Base-by-base conservation (phyloP, 2,113 vertebrate species). In the Falco punctatus region DNA sequence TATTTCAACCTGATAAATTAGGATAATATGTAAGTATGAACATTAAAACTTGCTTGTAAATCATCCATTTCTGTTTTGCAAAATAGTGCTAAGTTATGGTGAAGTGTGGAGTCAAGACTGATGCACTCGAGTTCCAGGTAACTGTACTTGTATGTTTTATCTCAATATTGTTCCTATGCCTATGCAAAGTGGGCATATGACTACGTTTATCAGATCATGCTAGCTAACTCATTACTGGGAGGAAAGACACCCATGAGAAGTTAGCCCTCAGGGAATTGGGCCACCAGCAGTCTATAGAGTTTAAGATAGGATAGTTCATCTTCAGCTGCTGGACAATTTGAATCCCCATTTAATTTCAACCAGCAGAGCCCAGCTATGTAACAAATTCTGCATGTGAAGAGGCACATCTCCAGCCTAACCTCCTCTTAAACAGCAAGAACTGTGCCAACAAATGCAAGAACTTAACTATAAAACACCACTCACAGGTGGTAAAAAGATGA, bases 11-110 rank as follows among this genome's bases (percentile, higher is more conserved):
- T 74, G 81, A 70, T 54, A 80, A 81, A 93, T 81, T 22, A 83
- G 54, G 48, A 22, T 75, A 28, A 81, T 48, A 19, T 90, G 6
- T 62, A 90, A 92, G 24, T 86, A 75, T 21, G 5, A 90, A 73
- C 38, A 96, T 91, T 97, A 96, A 96, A 96, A 81, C 44, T 88
- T 90, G 74, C 55, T 77, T 90, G 59, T 70, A 81, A 77, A 78
- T 85, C 5, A 85, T n/a, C 24, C 12, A 21, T 55, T 90, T 80
- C 72, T 54, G 33, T 54, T 90, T 73, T 94, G 48, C 42, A 79
- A 24, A 66, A 28, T 18, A 82, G 20, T 10, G 40, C 19, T 79
- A 2, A 32, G 40, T 58, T 62, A 33, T 40, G 38, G 23, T 70
- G 54, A 83, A 73, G 35, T 6, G 5, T 16, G 70, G 70, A 87